Evolutionary conservation across 35 echinoderm and acorn worm species (phyloP), one percentile per base, ranked within the genome.

Genomic region (Apostichopus japonicus): DNA sequence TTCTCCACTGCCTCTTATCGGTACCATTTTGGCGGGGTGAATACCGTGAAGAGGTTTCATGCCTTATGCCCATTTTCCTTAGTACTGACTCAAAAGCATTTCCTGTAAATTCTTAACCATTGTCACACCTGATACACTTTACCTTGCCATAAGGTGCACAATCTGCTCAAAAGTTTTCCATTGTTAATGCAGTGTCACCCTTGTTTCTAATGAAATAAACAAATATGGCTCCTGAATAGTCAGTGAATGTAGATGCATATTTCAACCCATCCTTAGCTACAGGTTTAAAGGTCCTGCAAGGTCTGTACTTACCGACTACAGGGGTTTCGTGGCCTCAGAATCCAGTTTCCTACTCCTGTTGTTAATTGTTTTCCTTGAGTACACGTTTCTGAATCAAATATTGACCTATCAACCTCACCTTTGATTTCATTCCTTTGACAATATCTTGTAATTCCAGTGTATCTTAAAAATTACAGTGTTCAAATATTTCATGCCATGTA

Each of bases 21-120:
- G 87, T 94, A 10, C 93, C 93, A 53, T 94, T 94, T 91, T 94
- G 93, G 73, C 91, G 93, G 4, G 93, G 93, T 71, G 93, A 94
- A 71, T 94, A 83, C 8, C 87, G 93, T 9, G 93, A 27, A 65
- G 93, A 94, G 13, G 25, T 90, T 21, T 94, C 93, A 80, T 94
- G 93, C 55, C 58, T 91, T 87, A 87, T 87, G 33, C 84, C 71
- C 7, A 15, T 79, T 8, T 88, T 93, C 61, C 71, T 24, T 70
- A 93, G 27, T 11, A 87, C 13, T 53, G 25, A 76, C 55, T 87
- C 13, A 62, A 91, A 94, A 56, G 58, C 88, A 6, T 86, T 52
- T 10, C 78, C 52, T 54, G 80, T 94, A 57, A 90, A 94, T 58
- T 94, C 87, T 51, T 54, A 76, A 55, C 90, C 88, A 84, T 94